A percentile compares a stretch with the other conserved stretches of the same genome.
Evolutionary conservation across 2,797 vertebrate genomes (phyloP).

Genomic region (Acipenser transmontanus): DNA sequence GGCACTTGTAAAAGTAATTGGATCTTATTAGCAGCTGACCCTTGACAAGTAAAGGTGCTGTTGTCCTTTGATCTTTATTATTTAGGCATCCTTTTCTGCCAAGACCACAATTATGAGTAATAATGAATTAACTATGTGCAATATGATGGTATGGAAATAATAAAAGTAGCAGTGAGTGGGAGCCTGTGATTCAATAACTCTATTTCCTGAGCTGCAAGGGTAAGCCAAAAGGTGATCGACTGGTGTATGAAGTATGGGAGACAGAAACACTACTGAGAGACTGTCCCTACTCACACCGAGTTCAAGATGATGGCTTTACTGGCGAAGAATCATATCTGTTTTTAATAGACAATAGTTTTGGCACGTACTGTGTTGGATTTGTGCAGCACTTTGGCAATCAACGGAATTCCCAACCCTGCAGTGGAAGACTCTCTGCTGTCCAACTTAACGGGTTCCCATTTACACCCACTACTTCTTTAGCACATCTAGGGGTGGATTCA

Average conservation of each 20-base stretch:
- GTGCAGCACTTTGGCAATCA: too few species aligned
- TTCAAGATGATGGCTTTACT: background rate
- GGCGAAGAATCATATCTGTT: too few species aligned
- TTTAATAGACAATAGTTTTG: too few species aligned
- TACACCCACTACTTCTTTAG: too few species aligned
- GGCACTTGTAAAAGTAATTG: background rate
- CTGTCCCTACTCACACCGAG: background rate
- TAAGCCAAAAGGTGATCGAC: background rate
- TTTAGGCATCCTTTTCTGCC: background rate
- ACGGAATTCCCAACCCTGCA: too few species aligned
- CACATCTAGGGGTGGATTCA: too few species aligned
- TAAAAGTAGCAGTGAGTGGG: background rate
- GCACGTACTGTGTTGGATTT: too few species aligned
- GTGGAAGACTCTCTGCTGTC: too few species aligned
- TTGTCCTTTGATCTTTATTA: background rate
- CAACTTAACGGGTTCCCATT: too few species aligned
- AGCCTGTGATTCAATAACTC: background rate
- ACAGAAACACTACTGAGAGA: background rate
- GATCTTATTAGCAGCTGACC: background rate
- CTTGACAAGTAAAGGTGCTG: background rate
- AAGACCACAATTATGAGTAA: slow-evolving; percentile 6
- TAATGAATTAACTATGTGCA: background rate
- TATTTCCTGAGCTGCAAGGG: background rate
- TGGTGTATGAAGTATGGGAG: background rate
- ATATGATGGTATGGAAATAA: background rate